Percentiles rank a stretch among this genome's conserved stretches.
Conservation (phyloP, 2,113 vertebrate genomes). For the Macrotis lagotis region DNA sequence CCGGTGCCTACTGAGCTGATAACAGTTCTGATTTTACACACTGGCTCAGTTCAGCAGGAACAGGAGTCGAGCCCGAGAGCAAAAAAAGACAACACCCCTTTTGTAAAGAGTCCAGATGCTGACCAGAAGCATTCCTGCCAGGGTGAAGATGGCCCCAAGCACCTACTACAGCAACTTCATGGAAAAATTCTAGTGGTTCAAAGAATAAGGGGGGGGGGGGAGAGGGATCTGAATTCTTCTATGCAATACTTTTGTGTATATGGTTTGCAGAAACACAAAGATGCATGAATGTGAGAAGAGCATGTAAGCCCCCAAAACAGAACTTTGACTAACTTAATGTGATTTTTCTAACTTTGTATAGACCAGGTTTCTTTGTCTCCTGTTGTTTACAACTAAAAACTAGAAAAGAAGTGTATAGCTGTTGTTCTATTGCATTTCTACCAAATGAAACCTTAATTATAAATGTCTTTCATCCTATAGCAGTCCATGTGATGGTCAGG, state of each 20-base stretch:
- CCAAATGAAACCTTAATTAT: not conserved
- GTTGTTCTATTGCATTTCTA: not conserved
- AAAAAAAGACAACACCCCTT: slow-evolving; percentile 75
- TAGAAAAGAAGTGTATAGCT: not conserved
- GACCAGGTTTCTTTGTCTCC: not conserved
- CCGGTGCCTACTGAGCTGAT: slow-evolving; percentile 99
- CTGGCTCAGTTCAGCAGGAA: slow-evolving; percentile 99
- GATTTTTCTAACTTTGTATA: fast-evolving
- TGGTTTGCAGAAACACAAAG: not conserved
- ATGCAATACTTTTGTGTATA: slow-evolving; percentile 21
- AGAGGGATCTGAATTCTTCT: not conserved
- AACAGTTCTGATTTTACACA: slow-evolving; percentile 96
- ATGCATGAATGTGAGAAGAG: fast-evolving
- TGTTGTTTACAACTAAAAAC: fast-evolving
- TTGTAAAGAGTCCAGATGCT: slow-evolving; percentile 65
- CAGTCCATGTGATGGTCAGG: not conserved
- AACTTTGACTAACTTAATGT: fast-evolving
- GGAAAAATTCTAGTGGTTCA: not conserved
- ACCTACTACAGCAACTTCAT: not conserved
- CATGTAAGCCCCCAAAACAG: not conserved
- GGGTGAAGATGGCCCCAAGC: not conserved
- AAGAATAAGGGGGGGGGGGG: not conserved
- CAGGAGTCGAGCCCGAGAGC: slow-evolving; percentile 96
- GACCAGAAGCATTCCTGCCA: not conserved
- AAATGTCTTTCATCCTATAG: not conserved